Evolutionary conservation across 2,888 invertebrate genomes (phyloP).

Genomic region (Cheilosia pagana): DNA sequence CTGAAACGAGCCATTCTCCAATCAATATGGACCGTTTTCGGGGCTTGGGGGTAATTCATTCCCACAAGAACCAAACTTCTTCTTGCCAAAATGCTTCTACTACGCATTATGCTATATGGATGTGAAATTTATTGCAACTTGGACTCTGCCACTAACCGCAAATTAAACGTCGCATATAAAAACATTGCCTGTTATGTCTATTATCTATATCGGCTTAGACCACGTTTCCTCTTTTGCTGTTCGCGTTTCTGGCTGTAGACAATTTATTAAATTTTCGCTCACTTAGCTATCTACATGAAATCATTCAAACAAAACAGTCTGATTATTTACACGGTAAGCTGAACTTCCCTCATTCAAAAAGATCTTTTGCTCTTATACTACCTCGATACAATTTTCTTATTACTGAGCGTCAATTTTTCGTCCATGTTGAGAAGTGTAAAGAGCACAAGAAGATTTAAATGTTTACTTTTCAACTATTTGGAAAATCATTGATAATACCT

Average conservation of each 20-base stretch:
- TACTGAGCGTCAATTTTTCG: too few relatives aligned
- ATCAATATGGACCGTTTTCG: too few relatives aligned
- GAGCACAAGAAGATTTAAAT: neutral
- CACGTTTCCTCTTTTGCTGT: neutral
- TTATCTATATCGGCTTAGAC: neutral
- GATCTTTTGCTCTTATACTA: too few relatives aligned
- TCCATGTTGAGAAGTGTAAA: neutral
- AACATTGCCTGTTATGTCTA: too few relatives aligned
- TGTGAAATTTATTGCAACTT: neutral
- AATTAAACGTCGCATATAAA: neutral
- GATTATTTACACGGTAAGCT: slow-evolving; percentile 1
- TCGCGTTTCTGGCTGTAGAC: neutral
- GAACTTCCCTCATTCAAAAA: neutral
- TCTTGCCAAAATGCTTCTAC: too few relatives aligned
- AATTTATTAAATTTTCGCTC: neutral
- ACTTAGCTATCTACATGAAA: neutral
- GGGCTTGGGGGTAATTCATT: too few relatives aligned
- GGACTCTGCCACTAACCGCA: neutral
- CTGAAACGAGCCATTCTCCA: too few relatives aligned
- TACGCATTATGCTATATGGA: neutral
- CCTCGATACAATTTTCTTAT: too few relatives aligned
- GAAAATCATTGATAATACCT: neutral
- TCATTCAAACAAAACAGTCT: neutral
- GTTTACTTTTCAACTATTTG: neutral
- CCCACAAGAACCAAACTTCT: too few relatives aligned